A percentile compares a stretch with the other conserved stretches of the same genome.
These are phyloP conservation scores for Sciaenops ocellatus DNA, from an alignment of 2,797 vertebrate genomes.

Conservation along the genomic window DNA sequence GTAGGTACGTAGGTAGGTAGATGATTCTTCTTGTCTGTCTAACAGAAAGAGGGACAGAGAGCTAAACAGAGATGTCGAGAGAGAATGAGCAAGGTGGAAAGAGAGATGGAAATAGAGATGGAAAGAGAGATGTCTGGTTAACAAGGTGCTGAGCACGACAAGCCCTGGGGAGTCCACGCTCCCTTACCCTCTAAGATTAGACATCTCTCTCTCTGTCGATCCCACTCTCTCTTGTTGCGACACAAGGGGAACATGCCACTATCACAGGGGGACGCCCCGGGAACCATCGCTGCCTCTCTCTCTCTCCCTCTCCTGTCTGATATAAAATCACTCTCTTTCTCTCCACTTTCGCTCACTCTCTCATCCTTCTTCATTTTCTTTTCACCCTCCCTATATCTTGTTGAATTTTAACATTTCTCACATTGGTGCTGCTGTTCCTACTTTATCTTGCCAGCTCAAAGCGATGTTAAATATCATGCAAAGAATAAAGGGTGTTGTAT, in stretches of 20 bases:
- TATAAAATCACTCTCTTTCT: conserved; percentile 36
- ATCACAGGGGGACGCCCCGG: conserved; percentile 67
- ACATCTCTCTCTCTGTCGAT: conserved; percentile 87
- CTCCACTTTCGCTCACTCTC: neutral
- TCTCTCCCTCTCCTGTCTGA: conserved; percentile 60
- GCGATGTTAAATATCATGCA: neutral
- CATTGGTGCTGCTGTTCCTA: neutral
- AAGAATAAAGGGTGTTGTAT: neutral
- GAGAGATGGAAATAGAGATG: conserved; percentile 68
- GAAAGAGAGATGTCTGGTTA: conserved; percentile 85
- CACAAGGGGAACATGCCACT: conserved; percentile 75
- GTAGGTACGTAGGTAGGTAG: neutral
- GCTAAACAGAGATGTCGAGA: conserved; percentile 19
- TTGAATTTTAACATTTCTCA: neutral
- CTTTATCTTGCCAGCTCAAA: too few species aligned
- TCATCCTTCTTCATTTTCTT: conserved; percentile 59
- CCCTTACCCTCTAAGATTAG: conserved; percentile 88
- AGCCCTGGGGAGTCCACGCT: conserved; percentile 86
- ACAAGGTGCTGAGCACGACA: conserved; percentile 88
- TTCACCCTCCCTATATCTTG: neutral
- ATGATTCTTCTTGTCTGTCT: conserved; percentile 26
- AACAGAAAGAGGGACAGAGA: conserved; percentile 23
- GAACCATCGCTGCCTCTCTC: conserved; percentile 44
- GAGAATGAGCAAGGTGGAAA: conserved; percentile 19
- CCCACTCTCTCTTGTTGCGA: conserved; percentile 76